Evolutionary conservation across 2,888 invertebrate genomes (phyloP), one percentile per base, ranked within the genome.

Genomic region (Xylocampa areola): DNA sequence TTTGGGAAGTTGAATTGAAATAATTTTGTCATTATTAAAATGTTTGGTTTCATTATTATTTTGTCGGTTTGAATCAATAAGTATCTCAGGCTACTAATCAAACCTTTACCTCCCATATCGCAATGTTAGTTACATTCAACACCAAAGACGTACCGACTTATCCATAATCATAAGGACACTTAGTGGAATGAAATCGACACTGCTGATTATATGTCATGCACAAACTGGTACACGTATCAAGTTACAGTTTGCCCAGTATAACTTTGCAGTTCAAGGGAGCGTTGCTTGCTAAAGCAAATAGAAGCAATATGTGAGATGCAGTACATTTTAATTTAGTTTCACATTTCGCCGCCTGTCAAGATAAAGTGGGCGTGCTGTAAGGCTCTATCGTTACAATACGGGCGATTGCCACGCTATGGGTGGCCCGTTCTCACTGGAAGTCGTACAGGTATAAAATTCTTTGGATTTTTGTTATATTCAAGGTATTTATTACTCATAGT

Each of bases 331-430:
- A 36, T 17, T 23, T 37, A 41, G 39, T 61, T 40, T 25, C n/a
- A n/a, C 6, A 10, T 14, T 61, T 44, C 1, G 1, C 21, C 33
- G 21, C 14, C 25, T 36, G 5, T 19, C 27, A 45, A 40, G 30
- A 27, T 35, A 60, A 10, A 51, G 5, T 68, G 52, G 44, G 8
- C 30, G 27, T 37, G 30, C 45, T 52, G 32, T 50, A 63, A 53
- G 41, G 50, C 16, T 71, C 29, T 50, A 49, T 47, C 39, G 32
- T 68, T 59, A 67, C 23, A 39, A 59, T 77, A 82, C 75, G 79
- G 76, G 71, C 66, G 58, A 73, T 39, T 52, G 67, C 78, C 81
- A 85, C 85, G 86, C 86, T 65, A 84, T 76, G 82, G 80, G 80
- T 76, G 80, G 79, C 70, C 60, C 36, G 37, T 57, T 66, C 61